Evolutionary conservation across 2,888 invertebrate genomes (phyloP).

Genomic region (Napeogenes inachia): DNA sequence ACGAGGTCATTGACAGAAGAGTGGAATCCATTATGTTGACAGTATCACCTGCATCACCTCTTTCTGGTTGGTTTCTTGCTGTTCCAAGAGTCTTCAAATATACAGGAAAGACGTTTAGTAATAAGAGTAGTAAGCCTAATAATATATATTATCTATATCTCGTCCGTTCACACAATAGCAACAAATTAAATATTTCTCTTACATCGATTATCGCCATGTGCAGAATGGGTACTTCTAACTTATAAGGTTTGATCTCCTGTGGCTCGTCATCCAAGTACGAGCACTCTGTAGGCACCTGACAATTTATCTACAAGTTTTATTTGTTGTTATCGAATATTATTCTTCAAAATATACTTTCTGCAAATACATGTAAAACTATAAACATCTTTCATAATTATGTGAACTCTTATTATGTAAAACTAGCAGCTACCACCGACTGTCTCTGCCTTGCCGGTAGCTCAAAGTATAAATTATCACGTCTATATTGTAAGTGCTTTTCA

Average conservation of each 20-base stretch:
- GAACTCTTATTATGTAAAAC: no score
- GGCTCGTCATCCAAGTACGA: slow-evolving; percentile 60
- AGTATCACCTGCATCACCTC: slow-evolving; percentile 61
- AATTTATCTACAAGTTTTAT: slow-evolving; percentile 36
- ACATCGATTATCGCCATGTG: slow-evolving; percentile 69
- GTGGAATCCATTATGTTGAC: slow-evolving; percentile 54
- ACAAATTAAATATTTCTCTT: slow-evolving; percentile 31
- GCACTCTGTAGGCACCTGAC: slow-evolving; percentile 44
- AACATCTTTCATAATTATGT: no score
- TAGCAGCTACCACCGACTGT: no score
- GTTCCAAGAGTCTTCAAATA: slow-evolving; percentile 49
- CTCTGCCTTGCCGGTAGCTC: no score
- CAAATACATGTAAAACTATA: no score
- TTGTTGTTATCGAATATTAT: background rate
- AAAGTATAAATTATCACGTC: no score
- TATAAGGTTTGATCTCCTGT: slow-evolving; percentile 49
- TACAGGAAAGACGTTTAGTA: slow-evolving; percentile 2
- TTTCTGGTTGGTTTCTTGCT: slow-evolving; percentile 48
- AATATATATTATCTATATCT: no score
- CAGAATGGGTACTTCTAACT: slow-evolving; percentile 61
- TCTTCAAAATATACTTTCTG: no score
- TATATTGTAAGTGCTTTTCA: no score
- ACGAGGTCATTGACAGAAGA: slow-evolving; percentile 57
- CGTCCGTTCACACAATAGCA: no score
- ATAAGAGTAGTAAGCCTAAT: background rate